phyloP scores from a whole-genome alignment of 2,113 vertebrate species.

The Anthoscopus minutus region DNA sequence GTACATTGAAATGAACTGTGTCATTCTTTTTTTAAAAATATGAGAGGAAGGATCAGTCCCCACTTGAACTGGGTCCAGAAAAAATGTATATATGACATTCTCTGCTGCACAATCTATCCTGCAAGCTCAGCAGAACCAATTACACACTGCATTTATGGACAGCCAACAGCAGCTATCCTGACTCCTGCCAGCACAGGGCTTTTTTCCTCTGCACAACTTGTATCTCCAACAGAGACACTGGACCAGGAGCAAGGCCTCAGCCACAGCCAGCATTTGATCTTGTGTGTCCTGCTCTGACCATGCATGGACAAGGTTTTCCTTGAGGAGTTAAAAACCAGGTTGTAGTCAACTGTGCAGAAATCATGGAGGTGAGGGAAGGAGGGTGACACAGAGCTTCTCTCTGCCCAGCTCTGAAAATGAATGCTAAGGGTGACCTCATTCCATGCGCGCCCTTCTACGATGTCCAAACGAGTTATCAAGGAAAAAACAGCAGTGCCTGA shows the following conservation, averaged over 20 bases:
- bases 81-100: neutral
- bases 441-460: neutral
- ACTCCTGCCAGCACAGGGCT: neutral
- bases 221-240: neutral
- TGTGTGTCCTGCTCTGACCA: neutral
- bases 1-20: neutral
- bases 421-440: neutral
- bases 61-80: neutral
- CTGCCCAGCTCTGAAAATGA: neutral
- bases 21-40: neutral
- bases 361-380: rapidly evolving
- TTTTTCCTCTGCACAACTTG: neutral
- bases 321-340: too few relatives aligned
- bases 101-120: neutral
- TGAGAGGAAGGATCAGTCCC: neutral
- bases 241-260: neutral
- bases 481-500: neutral
- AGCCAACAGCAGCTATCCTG: neutral
- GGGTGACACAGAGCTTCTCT: rapidly evolving
- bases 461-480: neutral
- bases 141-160: neutral
- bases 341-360: neutral
- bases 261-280: neutral
- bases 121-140: neutral
- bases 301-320: too few relatives aligned